Evolutionary conservation across 2,113 vertebrate species (phyloP).

Genomic region (Epinephelus moara): DNA sequence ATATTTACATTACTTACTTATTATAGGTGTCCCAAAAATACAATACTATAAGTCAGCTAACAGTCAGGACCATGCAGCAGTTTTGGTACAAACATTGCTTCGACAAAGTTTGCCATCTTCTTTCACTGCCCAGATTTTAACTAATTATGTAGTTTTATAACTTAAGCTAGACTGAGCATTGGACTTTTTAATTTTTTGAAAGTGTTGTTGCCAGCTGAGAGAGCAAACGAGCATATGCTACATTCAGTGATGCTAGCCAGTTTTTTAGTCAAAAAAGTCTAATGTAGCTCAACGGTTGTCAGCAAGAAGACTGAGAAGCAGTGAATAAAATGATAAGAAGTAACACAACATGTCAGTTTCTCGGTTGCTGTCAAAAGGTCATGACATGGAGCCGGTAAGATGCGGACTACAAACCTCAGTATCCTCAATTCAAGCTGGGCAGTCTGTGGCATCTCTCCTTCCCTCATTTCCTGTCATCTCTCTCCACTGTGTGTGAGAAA

Average conservation of each 20-base stretch:
- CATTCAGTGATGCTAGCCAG: not conserved
- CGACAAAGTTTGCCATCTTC: not conserved
- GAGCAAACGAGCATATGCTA: too few species aligned
- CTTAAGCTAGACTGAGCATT: not conserved
- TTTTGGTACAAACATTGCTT: not conserved
- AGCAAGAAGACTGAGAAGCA: not conserved
- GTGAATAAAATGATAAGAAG: not conserved
- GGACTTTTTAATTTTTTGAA: not conserved
- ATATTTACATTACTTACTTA: not conserved
- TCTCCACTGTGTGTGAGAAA: not conserved
- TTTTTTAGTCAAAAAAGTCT: not conserved
- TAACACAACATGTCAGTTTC: not conserved
- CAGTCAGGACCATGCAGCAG: not conserved
- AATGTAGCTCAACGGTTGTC: not conserved
- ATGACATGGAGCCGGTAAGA: not conserved
- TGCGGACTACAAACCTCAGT: not conserved
- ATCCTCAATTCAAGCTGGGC: not conserved
- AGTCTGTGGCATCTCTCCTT: not conserved
- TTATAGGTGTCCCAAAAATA: not conserved
- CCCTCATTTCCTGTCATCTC: not conserved
- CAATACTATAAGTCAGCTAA: not conserved
- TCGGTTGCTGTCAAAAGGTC: not conserved
- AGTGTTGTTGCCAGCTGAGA: not conserved
- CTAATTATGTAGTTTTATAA: not conserved
- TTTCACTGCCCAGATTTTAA: not conserved